Evolutionary conservation across 30 jellyfish, hydroid and myxozoan species (phyloP), one percentile per base, ranked within the genome.

Genomic region (Sanderia malayensis): DNA sequence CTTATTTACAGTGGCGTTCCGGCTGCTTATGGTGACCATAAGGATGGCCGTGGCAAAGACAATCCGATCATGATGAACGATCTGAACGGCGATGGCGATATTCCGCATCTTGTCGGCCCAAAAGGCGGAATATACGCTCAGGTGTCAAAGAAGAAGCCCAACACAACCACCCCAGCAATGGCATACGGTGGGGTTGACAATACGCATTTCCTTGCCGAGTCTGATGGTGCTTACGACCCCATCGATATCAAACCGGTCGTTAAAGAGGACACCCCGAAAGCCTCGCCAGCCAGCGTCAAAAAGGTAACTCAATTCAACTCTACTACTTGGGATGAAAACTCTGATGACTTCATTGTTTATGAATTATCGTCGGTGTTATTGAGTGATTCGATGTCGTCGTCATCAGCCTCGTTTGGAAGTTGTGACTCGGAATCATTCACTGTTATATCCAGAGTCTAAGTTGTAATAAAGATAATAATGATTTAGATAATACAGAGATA

Each of bases 141-240:
- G 27, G 64, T 49, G 6, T 49, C 64, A 4, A 49, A 49, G 23
- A 49, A 49, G 24, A 4, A 8, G 52, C 52, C 52, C 52, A 37
- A 37, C 52, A 37, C 52, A 37, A 37, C 6, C 10, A 49, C 8
- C 64, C 64, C 64, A 3, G 52, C 52, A 37, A 37, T 37, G 10
- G 64, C 64, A 7, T 49, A 49, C 64, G 58, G 52, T 66, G 86
- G 78, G 25, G 78, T 78, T 1, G 89, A 78, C 53, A 78, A 78
- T 45, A 53, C 67, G 0, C 64, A 78, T 19, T 78, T 78, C 76
- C 82, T 78, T 33, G 82, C 89, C 19, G 89, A 78, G 70, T 78
- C 89, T 22, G 89, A 78, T 58, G 89, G 89, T n/a, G 82, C 89
- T 1, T 78, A 78, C 33, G 89, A 78, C 25, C 81, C 89, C 17